These are phyloP conservation scores for Muntiacus muntjak DNA, from an alignment of 2,113 vertebrate genomes.

Conservation along the genomic window DNA sequence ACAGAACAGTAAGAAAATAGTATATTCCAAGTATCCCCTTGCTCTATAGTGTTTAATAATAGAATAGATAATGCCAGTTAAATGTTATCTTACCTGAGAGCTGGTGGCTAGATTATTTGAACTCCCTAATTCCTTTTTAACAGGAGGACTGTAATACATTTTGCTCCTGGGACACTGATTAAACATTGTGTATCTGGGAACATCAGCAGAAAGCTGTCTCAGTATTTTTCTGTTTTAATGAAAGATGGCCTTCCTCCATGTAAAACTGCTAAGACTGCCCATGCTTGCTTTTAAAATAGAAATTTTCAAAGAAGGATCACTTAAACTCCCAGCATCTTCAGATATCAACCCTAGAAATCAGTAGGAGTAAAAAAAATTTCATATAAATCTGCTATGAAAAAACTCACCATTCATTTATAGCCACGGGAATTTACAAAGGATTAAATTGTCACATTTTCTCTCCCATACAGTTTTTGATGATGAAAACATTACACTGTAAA, in stretches of 20 bases:
- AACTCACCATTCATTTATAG: not conserved
- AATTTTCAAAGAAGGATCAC: not conserved
- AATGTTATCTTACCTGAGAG: not conserved
- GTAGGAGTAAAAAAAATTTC: not conserved
- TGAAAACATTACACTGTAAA: not conserved
- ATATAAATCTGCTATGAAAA: not conserved
- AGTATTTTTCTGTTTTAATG: constrained; percentile 9
- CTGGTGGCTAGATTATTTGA: not conserved
- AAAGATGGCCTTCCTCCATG: not conserved
- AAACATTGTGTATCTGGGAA: constrained; percentile 2
- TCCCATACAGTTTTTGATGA: not conserved
- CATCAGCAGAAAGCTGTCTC: not conserved
- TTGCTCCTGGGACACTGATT: not conserved
- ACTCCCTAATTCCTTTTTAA: not conserved
- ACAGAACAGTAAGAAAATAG: not conserved
- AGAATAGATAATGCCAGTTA: not conserved
- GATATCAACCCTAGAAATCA: not conserved
- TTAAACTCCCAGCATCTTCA: not conserved
- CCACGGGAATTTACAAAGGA: not conserved
- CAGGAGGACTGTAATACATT: not conserved
- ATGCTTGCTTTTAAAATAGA: not conserved
- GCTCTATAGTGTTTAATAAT: not conserved
- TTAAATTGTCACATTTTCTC: not conserved
- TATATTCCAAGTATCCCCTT: not conserved
- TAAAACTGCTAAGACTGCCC: not conserved